Evolutionary conservation across 2,113 vertebrate species (phyloP), one percentile per base, ranked within the genome.

Genomic region (Neogobius melanostomus): DNA sequence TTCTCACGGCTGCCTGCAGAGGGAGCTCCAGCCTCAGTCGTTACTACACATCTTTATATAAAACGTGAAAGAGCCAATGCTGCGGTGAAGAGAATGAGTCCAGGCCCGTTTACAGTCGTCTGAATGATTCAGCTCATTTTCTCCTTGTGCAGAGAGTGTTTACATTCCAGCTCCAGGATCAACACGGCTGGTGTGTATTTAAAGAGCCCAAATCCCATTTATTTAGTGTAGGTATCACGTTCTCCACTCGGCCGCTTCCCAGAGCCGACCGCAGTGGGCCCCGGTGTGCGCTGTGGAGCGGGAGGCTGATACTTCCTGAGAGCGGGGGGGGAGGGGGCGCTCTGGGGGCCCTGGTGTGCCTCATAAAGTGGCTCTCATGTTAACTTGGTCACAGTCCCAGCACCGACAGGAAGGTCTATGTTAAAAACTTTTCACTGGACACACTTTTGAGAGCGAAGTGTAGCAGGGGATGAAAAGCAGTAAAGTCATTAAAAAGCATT

Each of bases 161-260:
- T 53, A 4, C 77, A 81, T 78, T 83, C 80, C 71, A 21, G 74
- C 66, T 68, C 80, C 79, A 86, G 85, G 90, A 88, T 79, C 89
- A 91, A 89, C 82, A 85, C 14, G 76, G 72, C 52, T 36, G 60
- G 81, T 85, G 82, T 90, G 83, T 85, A 86, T 90, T 90, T 87
- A 84, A 88, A 87, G 80, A 82, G 56, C 82, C 76, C 71, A 76
- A 84, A 83, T 90, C 85, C 71, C 81, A 85, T 91, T 89, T 82
- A 68, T 83, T 81, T 76, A 82, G 69, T 80, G 74, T 81, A 76
- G 77, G 74, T 80, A 81, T 91, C 83, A 88, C 62, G 59, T 86
- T 76, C 72, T 84, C 59, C 80, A 49, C 64, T 76, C 75, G 86
- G 84, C 80, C 84, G 80, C 84, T 83, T 74, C 59, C 69, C 50